phyloP scores from a whole-genome alignment of 1,140 invertebrate genomes.

The Monochamus saltuarius region DNA sequence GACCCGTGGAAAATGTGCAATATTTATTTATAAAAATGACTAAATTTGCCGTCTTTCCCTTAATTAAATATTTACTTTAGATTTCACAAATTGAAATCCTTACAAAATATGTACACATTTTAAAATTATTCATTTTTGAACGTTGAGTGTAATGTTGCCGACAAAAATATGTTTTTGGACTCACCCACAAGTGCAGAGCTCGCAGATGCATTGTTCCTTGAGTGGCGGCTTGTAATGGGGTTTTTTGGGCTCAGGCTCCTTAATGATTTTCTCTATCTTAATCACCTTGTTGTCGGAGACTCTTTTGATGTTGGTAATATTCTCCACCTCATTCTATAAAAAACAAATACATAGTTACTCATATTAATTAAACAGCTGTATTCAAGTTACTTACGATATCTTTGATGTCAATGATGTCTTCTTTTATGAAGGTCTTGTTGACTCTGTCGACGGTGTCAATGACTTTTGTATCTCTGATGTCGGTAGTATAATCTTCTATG shows the following conservation, averaged over 20 bases:
- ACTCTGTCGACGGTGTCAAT: slow-evolving; percentile 20
- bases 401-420: slow-evolving; percentile 46
- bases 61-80: no score
- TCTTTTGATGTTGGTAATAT: slow-evolving; percentile 48
- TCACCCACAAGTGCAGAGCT: slow-evolving; percentile 89
- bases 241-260: slow-evolving; percentile 49
- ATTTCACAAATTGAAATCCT: no score
- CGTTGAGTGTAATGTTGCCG: no score
- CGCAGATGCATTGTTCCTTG: slow-evolving; percentile 85
- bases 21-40: no score
- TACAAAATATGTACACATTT: no score
- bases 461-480: slow-evolving; percentile 9
- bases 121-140: no score
- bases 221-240: slow-evolving; percentile 45
- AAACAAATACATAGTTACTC: slow-evolving; percentile 26
- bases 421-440: slow-evolving; percentile 35
- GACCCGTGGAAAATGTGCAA: no score
- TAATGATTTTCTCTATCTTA: slow-evolving; percentile 49
- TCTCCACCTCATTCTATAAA: slow-evolving; percentile 47
- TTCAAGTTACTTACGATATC: slow-evolving; percentile 45
- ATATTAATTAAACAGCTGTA: background rate
- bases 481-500: slow-evolving; percentile 18
- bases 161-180: slow-evolving; percentile 50
- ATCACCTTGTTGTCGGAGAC: slow-evolving; percentile 48
- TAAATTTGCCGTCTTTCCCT: no score